phyloP scores from a whole-genome alignment of 2,888 invertebrate genomes.

The Morinoia aosen region DNA sequence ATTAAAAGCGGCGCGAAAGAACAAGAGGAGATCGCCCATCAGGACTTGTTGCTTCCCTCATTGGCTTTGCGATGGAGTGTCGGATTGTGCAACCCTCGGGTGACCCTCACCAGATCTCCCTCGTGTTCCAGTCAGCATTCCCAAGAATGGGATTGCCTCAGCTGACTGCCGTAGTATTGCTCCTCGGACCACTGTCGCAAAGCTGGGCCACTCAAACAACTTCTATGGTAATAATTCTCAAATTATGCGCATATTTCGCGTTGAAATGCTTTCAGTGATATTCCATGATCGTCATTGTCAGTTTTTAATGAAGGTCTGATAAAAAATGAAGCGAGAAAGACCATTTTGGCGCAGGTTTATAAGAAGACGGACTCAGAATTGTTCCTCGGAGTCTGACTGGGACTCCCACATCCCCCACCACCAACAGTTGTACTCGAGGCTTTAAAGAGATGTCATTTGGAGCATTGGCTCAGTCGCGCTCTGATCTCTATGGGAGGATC shows the following conservation, averaged over 20 bases:
- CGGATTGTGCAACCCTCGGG: constrained; percentile 28
- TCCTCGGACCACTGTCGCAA: not conserved
- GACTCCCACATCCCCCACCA: not conserved
- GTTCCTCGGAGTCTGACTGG: constrained; percentile 39
- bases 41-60: constrained; percentile 29
- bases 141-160: constrained; percentile 48
- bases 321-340: not conserved
- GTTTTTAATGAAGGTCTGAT: not conserved
- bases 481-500: not conserved
- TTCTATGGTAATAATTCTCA: not conserved
- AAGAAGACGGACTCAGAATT: not conserved
- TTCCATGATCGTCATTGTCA: not conserved
- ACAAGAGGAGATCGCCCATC: not conserved
- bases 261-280: not conserved
- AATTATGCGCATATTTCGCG: not conserved
- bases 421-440: constrained; percentile 27
- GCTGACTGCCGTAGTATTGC: constrained; percentile 46
- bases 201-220: not conserved
- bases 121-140: constrained; percentile 44
- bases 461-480: not conserved
- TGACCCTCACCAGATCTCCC: constrained; percentile 3
- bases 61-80: not conserved
- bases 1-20: not conserved
- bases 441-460: constrained; percentile 38
- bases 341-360: not conserved